These are phyloP conservation scores for Vanessa tameamea DNA, from an alignment of 1,140 invertebrate species.

Conservation along the genomic window DNA sequence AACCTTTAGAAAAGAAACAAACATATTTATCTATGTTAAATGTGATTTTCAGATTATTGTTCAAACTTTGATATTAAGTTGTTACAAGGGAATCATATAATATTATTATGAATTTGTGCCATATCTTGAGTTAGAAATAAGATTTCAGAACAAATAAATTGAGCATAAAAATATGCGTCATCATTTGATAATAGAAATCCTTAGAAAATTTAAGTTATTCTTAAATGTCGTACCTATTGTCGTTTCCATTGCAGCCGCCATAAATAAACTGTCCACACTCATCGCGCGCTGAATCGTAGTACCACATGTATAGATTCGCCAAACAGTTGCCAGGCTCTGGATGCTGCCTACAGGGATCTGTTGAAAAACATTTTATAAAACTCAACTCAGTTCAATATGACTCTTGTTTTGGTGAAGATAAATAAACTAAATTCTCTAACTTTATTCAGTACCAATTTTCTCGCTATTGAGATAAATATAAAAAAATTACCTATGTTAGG, in stretches of 20 bases:
- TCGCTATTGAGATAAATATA: not conserved
- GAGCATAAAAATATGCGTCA: too few relatives aligned
- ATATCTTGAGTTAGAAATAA: too few relatives aligned
- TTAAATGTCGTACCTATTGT: slow-evolving; percentile 85
- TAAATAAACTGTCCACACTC: slow-evolving; percentile 88
- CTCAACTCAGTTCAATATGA: not conserved
- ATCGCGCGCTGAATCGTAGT: slow-evolving; percentile 84
- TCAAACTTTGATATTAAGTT: not conserved
- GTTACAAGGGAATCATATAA: not conserved
- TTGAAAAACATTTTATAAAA: not conserved
- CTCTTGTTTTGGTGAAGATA: not conserved
- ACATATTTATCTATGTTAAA: not conserved
- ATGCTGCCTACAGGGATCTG: slow-evolving; percentile 83
- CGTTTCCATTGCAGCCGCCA: slow-evolving; percentile 91
- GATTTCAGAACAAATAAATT: too few relatives aligned
- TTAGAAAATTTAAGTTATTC: too few relatives aligned
- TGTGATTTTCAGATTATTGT: too few relatives aligned
- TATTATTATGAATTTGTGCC: too few relatives aligned
- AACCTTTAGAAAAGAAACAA: slow-evolving; percentile 49
- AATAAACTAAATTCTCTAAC: too few relatives aligned
- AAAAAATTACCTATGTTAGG: slow-evolving; percentile 37
- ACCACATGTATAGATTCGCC: slow-evolving; percentile 85
- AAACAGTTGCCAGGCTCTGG: slow-evolving; percentile 88
- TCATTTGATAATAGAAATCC: too few relatives aligned
- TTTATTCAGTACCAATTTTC: not conserved